Evolutionary conservation across 2,113 vertebrate species (phyloP).

Genomic region (Morone chrysops): DNA sequence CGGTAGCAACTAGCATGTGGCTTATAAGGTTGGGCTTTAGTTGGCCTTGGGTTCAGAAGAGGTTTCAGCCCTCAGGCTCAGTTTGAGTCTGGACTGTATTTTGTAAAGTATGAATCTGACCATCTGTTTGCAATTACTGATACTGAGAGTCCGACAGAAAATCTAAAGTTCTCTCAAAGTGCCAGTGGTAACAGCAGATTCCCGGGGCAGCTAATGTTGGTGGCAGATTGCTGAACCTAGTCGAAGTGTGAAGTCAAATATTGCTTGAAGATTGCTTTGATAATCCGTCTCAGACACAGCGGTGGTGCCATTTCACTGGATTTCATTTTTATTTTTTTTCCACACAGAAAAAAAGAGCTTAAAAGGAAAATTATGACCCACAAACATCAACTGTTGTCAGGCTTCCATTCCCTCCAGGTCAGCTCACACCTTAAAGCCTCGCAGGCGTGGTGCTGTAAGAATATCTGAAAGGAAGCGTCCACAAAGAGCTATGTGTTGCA

Average conservation of each 20-base stretch:
- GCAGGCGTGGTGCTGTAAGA: neutral
- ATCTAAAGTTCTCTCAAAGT: neutral
- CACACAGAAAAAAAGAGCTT: neutral
- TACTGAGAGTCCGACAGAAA: slow-evolving; percentile 7
- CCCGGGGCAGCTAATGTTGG: neutral
- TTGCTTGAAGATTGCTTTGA: slow-evolving; percentile 2
- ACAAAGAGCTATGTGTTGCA: neutral
- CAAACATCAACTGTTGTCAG: neutral
- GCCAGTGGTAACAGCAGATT: neutral
- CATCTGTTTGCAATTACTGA: slow-evolving; percentile 5
- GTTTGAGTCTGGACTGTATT: neutral
- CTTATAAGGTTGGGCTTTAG: neutral
- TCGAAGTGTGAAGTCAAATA: neutral
- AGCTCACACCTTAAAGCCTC: neutral
- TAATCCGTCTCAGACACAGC: neutral
- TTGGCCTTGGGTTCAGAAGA: neutral
- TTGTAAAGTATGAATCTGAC: neutral
- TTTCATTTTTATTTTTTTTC: neutral
- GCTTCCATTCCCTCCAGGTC: neutral
- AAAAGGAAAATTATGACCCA: neutral
- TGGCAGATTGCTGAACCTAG: neutral
- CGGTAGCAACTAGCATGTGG: neutral
- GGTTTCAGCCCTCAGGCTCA: neutral
- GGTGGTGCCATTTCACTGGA: neutral
- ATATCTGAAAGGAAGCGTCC: neutral